Conservation (phyloP, 2,113 vertebrate species). For the Lepus timidus region DNA sequence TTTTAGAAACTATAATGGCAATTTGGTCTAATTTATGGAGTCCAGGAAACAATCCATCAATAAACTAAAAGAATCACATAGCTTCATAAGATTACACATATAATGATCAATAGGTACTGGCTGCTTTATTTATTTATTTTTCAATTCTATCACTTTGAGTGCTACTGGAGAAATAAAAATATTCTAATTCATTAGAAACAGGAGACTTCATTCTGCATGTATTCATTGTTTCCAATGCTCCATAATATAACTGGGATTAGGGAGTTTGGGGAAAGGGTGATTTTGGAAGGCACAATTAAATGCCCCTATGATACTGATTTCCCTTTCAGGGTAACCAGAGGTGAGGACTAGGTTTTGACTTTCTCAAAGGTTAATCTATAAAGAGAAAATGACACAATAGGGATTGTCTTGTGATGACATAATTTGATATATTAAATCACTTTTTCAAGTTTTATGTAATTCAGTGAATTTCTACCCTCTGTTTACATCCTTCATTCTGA, state of each 20-base stretch:
- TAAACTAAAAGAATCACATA: conserved; percentile 22
- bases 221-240: conserved; percentile 25
- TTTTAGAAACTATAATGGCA: conserved; percentile 47
- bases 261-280: too few relatives aligned
- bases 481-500: background rate
- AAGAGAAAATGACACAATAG: background rate
- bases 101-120: conserved; percentile 47
- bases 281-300: conserved; percentile 34
- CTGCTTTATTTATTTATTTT: conserved; percentile 32
- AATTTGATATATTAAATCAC: conserved; percentile 8
- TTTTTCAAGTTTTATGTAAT: background rate
- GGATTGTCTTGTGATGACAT: background rate
- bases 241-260: background rate
- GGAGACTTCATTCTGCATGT: conserved; percentile 26
- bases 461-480: background rate
- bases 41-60: conserved; percentile 37
- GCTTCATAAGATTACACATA: conserved; percentile 33
- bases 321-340: background rate
- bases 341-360: background rate
- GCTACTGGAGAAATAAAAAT: conserved; percentile 45
- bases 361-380: background rate
- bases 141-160: conserved; percentile 41
- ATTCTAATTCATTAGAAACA: conserved; percentile 59
- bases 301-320: background rate
- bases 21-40: conserved; percentile 46